Evolutionary conservation across 2,113 vertebrate species (phyloP).

Genomic region (Trinectes maculatus): DNA sequence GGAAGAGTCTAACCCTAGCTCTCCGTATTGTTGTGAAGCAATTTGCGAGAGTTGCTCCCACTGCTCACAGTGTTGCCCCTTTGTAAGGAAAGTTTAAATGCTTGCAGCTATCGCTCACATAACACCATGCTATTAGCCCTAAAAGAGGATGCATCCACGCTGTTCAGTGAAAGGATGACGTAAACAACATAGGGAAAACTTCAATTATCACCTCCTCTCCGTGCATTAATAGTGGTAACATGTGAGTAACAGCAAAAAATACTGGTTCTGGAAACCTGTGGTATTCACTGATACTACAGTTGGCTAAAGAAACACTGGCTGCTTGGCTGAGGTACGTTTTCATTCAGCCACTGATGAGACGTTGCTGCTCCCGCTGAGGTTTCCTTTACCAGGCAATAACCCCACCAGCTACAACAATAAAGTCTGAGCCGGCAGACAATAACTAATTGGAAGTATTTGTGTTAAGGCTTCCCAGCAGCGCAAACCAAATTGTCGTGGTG

Average conservation of each 20-base stretch:
- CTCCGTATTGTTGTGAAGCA: background rate
- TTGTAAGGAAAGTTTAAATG: conserved; percentile 1
- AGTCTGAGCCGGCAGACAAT: background rate
- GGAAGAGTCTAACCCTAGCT: background rate
- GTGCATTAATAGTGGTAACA: background rate
- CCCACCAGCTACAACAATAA: background rate
- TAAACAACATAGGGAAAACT: background rate
- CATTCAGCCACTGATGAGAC: background rate
- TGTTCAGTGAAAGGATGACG: background rate
- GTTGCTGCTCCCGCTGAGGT: background rate
- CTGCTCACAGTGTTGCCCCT: background rate
- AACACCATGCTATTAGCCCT: background rate
- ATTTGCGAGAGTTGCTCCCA: conserved; percentile 1
- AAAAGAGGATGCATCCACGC: background rate
- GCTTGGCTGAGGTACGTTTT: background rate
- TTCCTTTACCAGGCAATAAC: background rate
- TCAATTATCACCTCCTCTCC: background rate
- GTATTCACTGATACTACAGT: background rate
- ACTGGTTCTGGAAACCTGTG: background rate
- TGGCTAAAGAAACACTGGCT: background rate
- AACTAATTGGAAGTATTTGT: background rate
- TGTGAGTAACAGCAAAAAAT: background rate
- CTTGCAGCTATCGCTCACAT: background rate
- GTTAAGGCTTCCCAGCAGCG: background rate
- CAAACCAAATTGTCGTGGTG: background rate